Conservation (phyloP, 2,113 vertebrate species). For the Procavia capensis region DNA sequence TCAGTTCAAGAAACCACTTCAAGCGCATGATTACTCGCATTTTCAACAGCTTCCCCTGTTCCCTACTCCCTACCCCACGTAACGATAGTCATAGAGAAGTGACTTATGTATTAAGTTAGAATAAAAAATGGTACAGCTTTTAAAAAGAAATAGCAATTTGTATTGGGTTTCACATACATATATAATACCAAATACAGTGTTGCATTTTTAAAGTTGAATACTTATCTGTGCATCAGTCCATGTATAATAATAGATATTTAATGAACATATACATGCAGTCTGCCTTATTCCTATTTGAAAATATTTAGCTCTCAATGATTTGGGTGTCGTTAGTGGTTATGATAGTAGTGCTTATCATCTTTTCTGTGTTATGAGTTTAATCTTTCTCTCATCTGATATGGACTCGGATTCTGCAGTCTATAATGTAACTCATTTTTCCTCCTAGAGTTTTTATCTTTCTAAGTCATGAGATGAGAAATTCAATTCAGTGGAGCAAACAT, state of each 20-base stretch:
- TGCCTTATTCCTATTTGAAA: background rate
- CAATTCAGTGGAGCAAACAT: background rate
- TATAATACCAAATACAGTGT: background rate
- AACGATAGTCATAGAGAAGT: background rate
- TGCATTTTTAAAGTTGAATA: background rate
- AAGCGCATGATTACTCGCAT: background rate
- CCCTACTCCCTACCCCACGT: background rate
- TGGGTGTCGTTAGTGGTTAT: background rate
- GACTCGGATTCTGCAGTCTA: background rate
- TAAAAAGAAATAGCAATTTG: background rate
- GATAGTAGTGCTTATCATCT: background rate
- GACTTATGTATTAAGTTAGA: background rate
- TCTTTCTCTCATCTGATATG: background rate
- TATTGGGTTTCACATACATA: background rate
- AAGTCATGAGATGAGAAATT: background rate
- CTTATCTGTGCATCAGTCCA: background rate
- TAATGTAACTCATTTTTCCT: background rate
- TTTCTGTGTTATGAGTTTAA: background rate
- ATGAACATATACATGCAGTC: background rate
- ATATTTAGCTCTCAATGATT: background rate
- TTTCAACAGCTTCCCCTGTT: background rate
- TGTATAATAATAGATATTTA: background rate
- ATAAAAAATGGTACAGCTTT: background rate
- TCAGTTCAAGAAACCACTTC: background rate
- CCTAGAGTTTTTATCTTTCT: conserved; percentile 1